Conservation (phyloP, 2,888 invertebrate genomes). For the Tineola bisselliella region DNA sequence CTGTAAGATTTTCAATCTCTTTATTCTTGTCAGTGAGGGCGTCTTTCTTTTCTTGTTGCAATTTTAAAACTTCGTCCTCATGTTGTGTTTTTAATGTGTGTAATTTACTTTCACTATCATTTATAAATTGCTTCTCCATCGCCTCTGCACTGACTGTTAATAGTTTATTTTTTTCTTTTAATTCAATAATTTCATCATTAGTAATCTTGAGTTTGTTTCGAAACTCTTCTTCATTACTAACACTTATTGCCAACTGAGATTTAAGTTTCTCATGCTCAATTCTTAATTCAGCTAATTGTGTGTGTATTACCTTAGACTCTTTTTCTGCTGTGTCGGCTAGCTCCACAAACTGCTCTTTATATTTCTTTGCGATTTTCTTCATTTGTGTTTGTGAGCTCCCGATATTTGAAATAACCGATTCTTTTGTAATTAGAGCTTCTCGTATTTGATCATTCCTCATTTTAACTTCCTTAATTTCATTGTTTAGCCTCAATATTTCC, state of each 20-base stretch:
- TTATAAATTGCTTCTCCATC: conserved; percentile 46
- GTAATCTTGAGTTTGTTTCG: conserved; percentile 77
- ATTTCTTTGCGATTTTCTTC: conserved; percentile 91
- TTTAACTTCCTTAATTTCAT: conserved; percentile 64
- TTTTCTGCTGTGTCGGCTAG: neutral
- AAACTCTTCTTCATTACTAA: conserved; percentile 73
- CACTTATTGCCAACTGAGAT: conserved; percentile 70
- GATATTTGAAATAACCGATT: conserved; percentile 74
- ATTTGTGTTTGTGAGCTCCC: conserved; percentile 77
- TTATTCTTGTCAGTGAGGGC: conserved; percentile 68
- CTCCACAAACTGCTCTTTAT: conserved; percentile 77
- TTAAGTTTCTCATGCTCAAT: conserved; percentile 69
- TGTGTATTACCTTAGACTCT: conserved; percentile 41
- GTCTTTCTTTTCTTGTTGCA: conserved; percentile 79
- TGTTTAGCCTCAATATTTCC: conserved; percentile 72
- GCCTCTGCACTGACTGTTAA: conserved; percentile 66
- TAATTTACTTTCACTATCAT: conserved; percentile 56
- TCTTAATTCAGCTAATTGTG: conserved; percentile 49
- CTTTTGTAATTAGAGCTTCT: conserved; percentile 74
- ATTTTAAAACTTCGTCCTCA: conserved; percentile 72
- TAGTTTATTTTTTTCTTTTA: conserved; percentile 75
- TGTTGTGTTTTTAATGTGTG: conserved; percentile 64
- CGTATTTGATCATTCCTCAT: conserved; percentile 71
- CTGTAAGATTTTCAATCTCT: conserved; percentile 76
- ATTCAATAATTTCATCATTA: conserved; percentile 75